phyloP scores from a whole-genome alignment of 2,888 invertebrate genomes.

The Tholera decimalis region DNA sequence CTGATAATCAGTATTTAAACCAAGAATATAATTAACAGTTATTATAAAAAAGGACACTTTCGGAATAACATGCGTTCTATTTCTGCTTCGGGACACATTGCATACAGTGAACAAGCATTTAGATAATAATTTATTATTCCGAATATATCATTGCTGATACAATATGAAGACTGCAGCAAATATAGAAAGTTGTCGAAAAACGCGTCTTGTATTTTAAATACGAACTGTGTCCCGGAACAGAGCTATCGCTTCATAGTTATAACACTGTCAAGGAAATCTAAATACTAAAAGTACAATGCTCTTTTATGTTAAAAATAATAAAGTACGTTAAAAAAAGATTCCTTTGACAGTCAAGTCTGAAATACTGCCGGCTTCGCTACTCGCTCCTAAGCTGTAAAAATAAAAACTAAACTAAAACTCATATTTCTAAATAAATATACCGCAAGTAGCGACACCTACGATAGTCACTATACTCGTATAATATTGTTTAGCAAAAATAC shows the following conservation, averaged over 20 bases:
- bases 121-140: too few relatives aligned
- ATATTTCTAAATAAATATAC: conserved; percentile 53
- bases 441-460: conserved; percentile 41
- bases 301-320: conserved; percentile 19
- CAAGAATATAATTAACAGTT: too few relatives aligned
- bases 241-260: background rate
- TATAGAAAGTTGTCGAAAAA: background rate
- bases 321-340: conserved; percentile 24
- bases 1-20: too few relatives aligned
- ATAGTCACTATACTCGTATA: conserved; percentile 30
- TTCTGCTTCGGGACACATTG: conserved; percentile 29
- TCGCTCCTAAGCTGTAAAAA: conserved; percentile 28
- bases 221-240: conserved; percentile 20
- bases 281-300: conserved; percentile 41
- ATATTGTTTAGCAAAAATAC: conserved; percentile 61
- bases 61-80: conserved; percentile 16
- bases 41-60: conserved; percentile 54
- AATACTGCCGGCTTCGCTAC: conserved; percentile 46
- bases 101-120: background rate
- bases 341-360: conserved; percentile 36
- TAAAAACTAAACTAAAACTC: conserved; percentile 47
- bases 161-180: background rate
- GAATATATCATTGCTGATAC: background rate
- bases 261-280: conserved; percentile 40
- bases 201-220: background rate